A percentile compares a stretch with the other conserved stretches of the same genome.
These are phyloP conservation scores for Notiomystis cincta DNA, from an alignment of 2,113 vertebrate genomes.

Conservation along the genomic window DNA sequence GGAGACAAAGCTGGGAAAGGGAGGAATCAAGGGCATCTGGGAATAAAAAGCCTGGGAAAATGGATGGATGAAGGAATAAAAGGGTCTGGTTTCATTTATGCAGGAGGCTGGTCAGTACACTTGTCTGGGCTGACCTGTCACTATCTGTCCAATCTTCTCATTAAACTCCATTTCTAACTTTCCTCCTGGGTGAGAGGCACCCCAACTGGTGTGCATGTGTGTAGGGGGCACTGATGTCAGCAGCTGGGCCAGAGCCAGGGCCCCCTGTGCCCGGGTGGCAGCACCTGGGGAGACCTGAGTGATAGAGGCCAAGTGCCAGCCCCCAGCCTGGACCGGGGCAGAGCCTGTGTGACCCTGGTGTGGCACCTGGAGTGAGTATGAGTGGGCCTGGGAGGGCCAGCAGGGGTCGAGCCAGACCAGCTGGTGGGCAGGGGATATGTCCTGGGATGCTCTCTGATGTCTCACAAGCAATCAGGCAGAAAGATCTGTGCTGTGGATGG, in stretches of 20 bases:
- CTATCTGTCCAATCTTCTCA: background rate
- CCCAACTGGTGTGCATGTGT: background rate
- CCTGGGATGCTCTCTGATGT: fast-evolving
- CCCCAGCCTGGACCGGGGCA: background rate
- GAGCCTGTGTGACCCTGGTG: background rate
- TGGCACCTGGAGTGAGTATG: fast-evolving
- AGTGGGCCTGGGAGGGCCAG: background rate
- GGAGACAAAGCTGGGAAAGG: background rate
- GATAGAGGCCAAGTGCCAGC: background rate
- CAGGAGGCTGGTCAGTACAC: background rate
- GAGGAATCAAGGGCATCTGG: background rate
- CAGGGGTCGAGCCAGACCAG: background rate
- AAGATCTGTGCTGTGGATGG: background rate
- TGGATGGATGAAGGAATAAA: background rate
- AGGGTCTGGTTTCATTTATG: fast-evolving
- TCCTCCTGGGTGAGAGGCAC: background rate
- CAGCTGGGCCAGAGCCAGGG: background rate
- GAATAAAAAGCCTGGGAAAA: background rate
- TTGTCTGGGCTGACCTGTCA: background rate
- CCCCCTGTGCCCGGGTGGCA: fast-evolving
- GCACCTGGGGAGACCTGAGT: background rate
- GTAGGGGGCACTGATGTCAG: background rate
- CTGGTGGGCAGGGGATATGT: fast-evolving
- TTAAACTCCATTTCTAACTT: background rate
- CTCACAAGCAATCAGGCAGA: background rate